Percentiles rank a stretch among this genome's conserved stretches.
phyloP scores from a whole-genome alignment of 2,888 invertebrate genomes.

The Synergus itoensis region DNA sequence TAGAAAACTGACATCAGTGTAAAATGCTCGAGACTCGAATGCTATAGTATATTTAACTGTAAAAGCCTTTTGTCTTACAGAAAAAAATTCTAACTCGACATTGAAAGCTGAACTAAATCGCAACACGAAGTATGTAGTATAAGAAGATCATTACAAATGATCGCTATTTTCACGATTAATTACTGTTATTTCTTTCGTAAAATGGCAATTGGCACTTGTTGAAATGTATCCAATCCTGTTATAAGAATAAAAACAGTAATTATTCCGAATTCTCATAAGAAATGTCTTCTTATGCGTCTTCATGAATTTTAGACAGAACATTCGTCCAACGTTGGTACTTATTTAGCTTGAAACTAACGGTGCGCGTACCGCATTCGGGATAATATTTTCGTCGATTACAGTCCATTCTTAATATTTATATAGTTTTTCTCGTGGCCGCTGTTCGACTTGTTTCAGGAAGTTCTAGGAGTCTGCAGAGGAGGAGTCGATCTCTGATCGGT shows the following conservation, averaged over 20 bases:
- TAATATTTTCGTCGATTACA: conserved; percentile 40
- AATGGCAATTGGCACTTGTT: neutral
- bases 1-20: neutral
- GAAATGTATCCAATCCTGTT: no score
- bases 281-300: neutral
- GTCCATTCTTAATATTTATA: conserved; percentile 38
- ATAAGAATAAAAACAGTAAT: neutral
- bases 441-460: conserved; percentile 9
- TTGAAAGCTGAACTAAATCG: conserved; percentile 10
- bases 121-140: neutral
- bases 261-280: neutral
- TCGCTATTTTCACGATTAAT: neutral
- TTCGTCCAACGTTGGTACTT: conserved; percentile 1
- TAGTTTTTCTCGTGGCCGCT: conserved; percentile 9
- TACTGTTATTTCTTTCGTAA: neutral
- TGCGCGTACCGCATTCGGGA: conserved; percentile 19
- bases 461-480: conserved; percentile 9
- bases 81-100: neutral
- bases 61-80: neutral
- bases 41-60: neutral
- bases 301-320: neutral
- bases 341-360: conserved; percentile 27
- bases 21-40: neutral
- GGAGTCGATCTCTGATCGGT: conserved; percentile 39
- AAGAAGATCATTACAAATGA: neutral